A percentile compares a stretch with the other conserved stretches of the same genome.
Evolutionary conservation across 2,888 invertebrate genomes (phyloP).

Genomic region (Euclidia mi): DNA sequence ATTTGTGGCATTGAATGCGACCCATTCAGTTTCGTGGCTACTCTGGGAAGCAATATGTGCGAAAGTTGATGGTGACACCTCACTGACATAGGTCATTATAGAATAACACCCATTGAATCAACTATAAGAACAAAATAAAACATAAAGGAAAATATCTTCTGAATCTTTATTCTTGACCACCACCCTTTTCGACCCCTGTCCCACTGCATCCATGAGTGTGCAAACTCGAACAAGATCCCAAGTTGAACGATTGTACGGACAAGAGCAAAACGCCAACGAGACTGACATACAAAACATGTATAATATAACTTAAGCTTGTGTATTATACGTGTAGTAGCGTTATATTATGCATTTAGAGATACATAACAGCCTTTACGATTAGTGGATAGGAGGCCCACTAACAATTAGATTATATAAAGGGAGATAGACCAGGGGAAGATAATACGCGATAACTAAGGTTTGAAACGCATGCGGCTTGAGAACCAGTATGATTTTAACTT

Average conservation of each 20-base stretch:
- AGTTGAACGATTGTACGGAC: neutral
- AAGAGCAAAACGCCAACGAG: constrained; percentile 47
- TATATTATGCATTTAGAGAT: constrained; percentile 84
- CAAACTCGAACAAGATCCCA: too few species aligned
- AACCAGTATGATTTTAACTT: neutral
- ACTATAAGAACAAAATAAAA: too few species aligned
- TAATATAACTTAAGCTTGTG: constrained; percentile 83
- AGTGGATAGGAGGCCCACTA: constrained; percentile 73
- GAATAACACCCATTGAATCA: too few species aligned
- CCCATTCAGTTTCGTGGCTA: too few species aligned
- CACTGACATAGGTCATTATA: too few species aligned
- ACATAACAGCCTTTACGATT: constrained; percentile 79
- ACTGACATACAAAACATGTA: constrained; percentile 80
- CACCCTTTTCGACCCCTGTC: too few species aligned
- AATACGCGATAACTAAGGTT: neutral
- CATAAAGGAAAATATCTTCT: too few species aligned
- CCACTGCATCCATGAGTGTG: too few species aligned
- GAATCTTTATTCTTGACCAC: too few species aligned
- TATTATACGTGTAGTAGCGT: constrained; percentile 83
- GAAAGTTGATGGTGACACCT: too few species aligned
- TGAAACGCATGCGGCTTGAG: neutral
- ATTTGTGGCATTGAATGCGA: too few species aligned
- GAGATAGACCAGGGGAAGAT: constrained; percentile 41
- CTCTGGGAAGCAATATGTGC: too few species aligned
- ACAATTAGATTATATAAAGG: constrained; percentile 54